Evolutionary conservation across 1,140 invertebrate species (phyloP).

Genomic region (Drosophila ercepeae): DNA sequence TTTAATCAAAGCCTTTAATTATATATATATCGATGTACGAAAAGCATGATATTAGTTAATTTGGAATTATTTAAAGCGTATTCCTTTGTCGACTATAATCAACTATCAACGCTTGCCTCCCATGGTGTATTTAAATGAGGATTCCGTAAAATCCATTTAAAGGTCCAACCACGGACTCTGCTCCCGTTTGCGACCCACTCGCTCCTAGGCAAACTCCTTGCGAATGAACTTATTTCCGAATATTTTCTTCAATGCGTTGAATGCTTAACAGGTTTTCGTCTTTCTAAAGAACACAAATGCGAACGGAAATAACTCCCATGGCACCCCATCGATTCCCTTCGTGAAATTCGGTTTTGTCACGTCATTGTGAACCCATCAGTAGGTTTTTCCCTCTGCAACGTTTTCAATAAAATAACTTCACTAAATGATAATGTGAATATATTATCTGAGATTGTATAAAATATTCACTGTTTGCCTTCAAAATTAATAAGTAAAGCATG

Average conservation of each 20-base stretch:
- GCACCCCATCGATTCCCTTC: slow-evolving; percentile 42
- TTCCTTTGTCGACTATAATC: slow-evolving; percentile 1
- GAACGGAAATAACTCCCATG: slow-evolving; percentile 56
- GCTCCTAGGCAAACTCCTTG: slow-evolving; percentile 32
- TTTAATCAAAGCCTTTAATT: neutral
- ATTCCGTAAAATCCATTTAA: slow-evolving; percentile 70
- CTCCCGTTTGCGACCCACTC: neutral
- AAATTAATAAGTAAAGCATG: neutral
- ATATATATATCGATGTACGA: neutral
- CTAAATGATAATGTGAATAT: slow-evolving; percentile 31
- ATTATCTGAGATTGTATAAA: neutral
- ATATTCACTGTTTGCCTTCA: neutral
- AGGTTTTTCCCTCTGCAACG: neutral
- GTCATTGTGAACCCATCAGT: slow-evolving; percentile 43
- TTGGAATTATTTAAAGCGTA: slow-evolving; percentile 17
- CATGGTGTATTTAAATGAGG: slow-evolving; percentile 72
- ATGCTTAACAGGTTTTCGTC: slow-evolving; percentile 56
- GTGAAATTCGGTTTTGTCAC: slow-evolving; percentile 13
- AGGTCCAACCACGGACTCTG: slow-evolving; percentile 46
- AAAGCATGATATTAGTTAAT: neutral
- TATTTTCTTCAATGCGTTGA: slow-evolving; percentile 59
- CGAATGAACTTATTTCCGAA: slow-evolving; percentile 72
- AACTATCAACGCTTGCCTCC: slow-evolving; percentile 13
- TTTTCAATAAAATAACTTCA: slow-evolving; percentile 36
- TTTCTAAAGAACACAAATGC: neutral